phyloP scores from a whole-genome alignment of 1,140 invertebrate species.

The Trichonephila clavata region DNA sequence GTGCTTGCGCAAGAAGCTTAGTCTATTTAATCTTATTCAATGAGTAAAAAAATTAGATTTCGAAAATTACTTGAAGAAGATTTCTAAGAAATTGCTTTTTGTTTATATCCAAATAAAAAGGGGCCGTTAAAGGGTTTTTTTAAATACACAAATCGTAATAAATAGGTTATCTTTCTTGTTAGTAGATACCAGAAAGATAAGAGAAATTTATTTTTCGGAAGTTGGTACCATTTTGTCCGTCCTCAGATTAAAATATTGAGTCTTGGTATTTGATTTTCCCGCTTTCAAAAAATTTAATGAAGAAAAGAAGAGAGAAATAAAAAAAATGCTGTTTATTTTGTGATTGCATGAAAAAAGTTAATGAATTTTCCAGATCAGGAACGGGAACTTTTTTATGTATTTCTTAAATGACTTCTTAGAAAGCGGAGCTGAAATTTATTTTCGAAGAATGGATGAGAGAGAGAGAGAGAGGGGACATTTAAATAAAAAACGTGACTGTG shows the following conservation, averaged over 20 bases:
- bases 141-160: not conserved
- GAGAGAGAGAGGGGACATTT: not conserved
- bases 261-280: not conserved
- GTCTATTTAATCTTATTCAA: constrained; percentile 20
- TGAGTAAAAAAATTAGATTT: not conserved
- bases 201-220: not conserved
- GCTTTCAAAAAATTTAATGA: not conserved
- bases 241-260: constrained; percentile 20
- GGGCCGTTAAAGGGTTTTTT: not conserved
- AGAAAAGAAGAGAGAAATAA: not conserved
- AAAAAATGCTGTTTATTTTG: not conserved
- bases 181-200: not conserved
- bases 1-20: too few relatives aligned
- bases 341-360: not conserved
- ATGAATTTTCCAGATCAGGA: not conserved
- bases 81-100: constrained; percentile 5
- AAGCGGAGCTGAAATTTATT: not conserved
- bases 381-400: not conserved
- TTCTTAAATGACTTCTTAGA: not conserved
- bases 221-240: not conserved
- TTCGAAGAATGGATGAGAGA: not conserved
- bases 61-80: not conserved
- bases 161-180: constrained; percentile 17
- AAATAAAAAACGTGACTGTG: not conserved
- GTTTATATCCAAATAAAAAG: not conserved